A percentile compares a stretch with the other conserved stretches of the same genome.
Evolutionary conservation across 2,797 vertebrate genomes (phyloP).

Genomic region (Iguana delicatissima): DNA sequence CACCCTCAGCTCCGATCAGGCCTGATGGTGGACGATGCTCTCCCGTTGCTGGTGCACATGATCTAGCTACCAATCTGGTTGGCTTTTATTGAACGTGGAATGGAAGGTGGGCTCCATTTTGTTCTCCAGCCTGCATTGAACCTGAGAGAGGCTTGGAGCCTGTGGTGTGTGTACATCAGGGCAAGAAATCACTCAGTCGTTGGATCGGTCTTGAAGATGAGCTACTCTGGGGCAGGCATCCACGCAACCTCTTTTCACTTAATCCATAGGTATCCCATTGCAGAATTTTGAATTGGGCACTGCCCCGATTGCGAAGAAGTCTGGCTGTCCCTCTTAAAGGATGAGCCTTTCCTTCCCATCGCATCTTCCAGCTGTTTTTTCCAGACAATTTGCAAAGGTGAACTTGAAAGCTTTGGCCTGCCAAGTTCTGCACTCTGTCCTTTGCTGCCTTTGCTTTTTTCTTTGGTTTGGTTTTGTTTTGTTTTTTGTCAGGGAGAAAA

Average conservation of each 20-base stretch:
- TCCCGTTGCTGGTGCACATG: too few species aligned
- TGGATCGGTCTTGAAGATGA: background rate
- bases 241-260: background rate
- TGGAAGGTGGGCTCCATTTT: background rate
- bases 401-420: constrained; percentile 3
- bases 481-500: rapidly evolving
- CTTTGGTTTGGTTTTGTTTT: too few species aligned
- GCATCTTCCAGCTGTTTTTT: rapidly evolving
- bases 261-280: background rate
- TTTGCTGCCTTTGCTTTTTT: background rate
- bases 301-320: background rate
- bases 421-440: background rate
- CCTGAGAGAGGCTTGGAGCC: background rate
- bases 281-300: background rate
- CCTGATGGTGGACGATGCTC: background rate
- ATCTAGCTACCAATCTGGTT: background rate
- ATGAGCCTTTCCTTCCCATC: background rate
- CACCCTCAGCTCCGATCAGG: background rate
- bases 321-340: background rate
- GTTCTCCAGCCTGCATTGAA: background rate
- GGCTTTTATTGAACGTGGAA: background rate
- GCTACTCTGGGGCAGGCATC: too few species aligned
- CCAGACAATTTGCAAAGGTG: rapidly evolving
- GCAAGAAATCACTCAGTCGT: background rate
- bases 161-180: too few species aligned